These are phyloP conservation scores for Catostylus mosaicus DNA, from an alignment of 30 jellyfish, hydroid and myxozoan species.

Conservation along the genomic window DNA sequence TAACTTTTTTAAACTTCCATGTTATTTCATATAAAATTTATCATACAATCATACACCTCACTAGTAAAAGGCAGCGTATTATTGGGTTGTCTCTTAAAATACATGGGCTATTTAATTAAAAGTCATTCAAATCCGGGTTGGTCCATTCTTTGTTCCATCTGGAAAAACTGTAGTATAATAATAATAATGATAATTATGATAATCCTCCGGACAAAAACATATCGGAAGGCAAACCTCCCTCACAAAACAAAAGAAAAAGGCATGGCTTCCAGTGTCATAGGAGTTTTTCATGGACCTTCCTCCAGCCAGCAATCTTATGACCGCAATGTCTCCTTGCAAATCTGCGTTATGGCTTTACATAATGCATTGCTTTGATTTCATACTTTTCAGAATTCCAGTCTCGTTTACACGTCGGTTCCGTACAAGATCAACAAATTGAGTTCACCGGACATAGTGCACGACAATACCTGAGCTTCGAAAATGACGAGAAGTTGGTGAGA, in stretches of 20 bases:
- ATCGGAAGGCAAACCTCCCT: not conserved
- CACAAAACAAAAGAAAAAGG: not conserved
- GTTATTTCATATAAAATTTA: too few species aligned
- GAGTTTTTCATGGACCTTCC: not conserved
- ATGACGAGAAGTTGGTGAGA: not conserved
- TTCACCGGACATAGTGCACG: conserved; percentile 34
- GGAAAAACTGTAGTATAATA: too few species aligned
- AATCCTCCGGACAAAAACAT: too few species aligned
- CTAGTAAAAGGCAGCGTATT: too few species aligned
- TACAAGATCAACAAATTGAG: not conserved
- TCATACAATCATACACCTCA: too few species aligned
- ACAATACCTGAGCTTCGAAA: conserved; percentile 8
- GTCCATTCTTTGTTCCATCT: too few species aligned
- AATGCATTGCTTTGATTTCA: not conserved
- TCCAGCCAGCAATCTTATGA: not conserved
- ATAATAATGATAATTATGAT: too few species aligned
- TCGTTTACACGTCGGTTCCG: conserved; percentile 38
- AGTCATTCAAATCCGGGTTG: too few species aligned
- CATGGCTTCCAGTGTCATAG: not conserved
- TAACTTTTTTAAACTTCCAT: too few species aligned
- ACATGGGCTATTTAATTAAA: too few species aligned
- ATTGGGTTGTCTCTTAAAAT: too few species aligned
- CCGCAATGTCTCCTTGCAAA: not conserved
- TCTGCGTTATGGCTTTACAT: not conserved
- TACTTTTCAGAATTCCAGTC: conserved; percentile 22